Percentiles rank a stretch among this genome's conserved stretches.
These are phyloP conservation scores for Amphiprion ocellaris DNA, from an alignment of 2,113 vertebrate species.

Conservation along the genomic window DNA sequence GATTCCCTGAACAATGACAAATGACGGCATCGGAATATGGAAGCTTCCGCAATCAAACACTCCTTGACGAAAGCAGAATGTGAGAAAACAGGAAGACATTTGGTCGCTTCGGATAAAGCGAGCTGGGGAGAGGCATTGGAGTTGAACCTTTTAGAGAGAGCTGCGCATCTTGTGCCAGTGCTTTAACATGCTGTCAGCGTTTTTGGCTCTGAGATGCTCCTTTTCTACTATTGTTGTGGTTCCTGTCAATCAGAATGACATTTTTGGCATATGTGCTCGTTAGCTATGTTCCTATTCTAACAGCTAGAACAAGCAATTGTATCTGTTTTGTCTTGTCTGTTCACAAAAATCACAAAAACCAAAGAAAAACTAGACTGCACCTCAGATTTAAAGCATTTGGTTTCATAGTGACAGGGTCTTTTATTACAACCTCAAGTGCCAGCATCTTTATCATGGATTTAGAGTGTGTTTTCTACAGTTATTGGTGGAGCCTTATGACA, in stretches of 20 bases:
- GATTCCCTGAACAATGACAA: conserved; percentile 48
- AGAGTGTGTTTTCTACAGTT: background rate
- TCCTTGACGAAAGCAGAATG: conserved; percentile 67
- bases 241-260: background rate
- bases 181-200: background rate
- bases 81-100: conserved; percentile 12
- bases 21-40: conserved; percentile 76
- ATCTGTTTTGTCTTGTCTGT: background rate
- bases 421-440: background rate
- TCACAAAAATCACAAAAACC: background rate
- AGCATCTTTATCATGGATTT: conserved; percentile 3
- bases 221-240: conserved; percentile 17
- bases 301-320: background rate
- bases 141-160: too few relatives aligned
- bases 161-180: conserved; percentile 74
- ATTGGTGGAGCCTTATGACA: background rate
- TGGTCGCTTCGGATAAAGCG: background rate
- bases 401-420: background rate
- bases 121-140: conserved; percentile 15
- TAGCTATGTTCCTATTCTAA: background rate
- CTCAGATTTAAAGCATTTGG: background rate
- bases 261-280: background rate
- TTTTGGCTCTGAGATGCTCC: conserved; percentile 10
- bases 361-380: too few relatives aligned
- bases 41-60: conserved; percentile 78